phyloP scores from a whole-genome alignment of 1,140 invertebrate genomes.

The Ooceraea biroi region DNA sequence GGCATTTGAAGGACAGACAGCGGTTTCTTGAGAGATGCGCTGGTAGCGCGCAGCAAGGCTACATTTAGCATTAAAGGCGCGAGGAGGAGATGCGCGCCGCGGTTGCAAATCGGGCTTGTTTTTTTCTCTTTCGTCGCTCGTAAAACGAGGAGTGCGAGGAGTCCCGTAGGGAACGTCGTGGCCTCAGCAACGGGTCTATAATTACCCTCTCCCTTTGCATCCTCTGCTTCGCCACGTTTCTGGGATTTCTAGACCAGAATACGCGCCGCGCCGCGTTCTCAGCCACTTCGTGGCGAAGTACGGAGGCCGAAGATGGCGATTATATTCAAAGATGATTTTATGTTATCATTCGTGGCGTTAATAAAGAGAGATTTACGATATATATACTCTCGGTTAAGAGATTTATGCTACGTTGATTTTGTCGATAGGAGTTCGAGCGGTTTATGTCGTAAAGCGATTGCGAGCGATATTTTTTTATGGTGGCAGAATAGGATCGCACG shows the following conservation, averaged over 20 bases:
- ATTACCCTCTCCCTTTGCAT: slow-evolving; percentile 74
- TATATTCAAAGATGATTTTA: slow-evolving; percentile 6
- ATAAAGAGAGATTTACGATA: not conserved
- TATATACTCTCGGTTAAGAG: too few species aligned
- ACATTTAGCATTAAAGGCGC: slow-evolving; percentile 42
- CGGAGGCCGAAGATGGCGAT: not conserved
- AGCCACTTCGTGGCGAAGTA: slow-evolving; percentile 44
- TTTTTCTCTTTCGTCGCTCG: slow-evolving; percentile 60
- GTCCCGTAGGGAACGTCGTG: slow-evolving; percentile 45
- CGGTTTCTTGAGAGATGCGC: slow-evolving; percentile 14
- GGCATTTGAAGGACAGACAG: not conserved
- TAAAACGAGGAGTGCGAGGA: slow-evolving; percentile 47
- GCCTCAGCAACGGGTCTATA: slow-evolving; percentile 76
- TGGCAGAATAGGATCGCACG: slow-evolving; percentile 55
- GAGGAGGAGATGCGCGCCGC: slow-evolving; percentile 24
- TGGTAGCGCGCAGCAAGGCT: not conserved
- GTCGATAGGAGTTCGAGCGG: not conserved
- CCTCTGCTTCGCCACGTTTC: slow-evolving; percentile 63
- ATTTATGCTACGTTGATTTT: not conserved
- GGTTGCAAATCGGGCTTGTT: slow-evolving; percentile 68
- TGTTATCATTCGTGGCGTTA: not conserved
- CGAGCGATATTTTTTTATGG: slow-evolving; percentile 28
- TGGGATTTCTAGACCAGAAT: slow-evolving; percentile 62
- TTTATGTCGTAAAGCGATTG: not conserved
- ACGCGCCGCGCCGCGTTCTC: slow-evolving; percentile 44